Percentiles rank a stretch among this genome's conserved stretches.
Conservation (phyloP, 2,113 vertebrate species). For the Brevimyrus niger region DNA sequence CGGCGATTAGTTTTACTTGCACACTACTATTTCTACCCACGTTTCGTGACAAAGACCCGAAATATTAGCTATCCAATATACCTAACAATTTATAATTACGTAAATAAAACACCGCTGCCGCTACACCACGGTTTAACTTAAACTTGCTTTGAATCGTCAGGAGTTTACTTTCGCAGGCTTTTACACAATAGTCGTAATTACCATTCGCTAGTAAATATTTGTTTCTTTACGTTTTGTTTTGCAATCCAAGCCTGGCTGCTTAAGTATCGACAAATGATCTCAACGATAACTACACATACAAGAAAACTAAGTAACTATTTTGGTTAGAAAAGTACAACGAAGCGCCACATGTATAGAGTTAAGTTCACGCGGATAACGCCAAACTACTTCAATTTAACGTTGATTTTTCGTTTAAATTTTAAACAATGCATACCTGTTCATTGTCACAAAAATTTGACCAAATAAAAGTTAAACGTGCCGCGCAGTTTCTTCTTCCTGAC, state of each 20-base stretch:
- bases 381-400: background rate
- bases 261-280: background rate
- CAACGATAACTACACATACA: background rate
- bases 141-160: background rate
- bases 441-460: background rate
- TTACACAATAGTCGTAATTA: background rate
- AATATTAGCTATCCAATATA: background rate
- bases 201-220: background rate
- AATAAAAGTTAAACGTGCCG: background rate
- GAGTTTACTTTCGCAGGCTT: background rate
- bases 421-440: conserved; percentile 7
- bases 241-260: background rate
- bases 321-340: background rate
- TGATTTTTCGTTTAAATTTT: background rate
- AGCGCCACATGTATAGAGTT: background rate
- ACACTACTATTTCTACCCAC: background rate
- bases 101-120: background rate
- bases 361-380: background rate
- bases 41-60: background rate
- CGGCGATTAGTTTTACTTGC: background rate
- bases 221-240: background rate
- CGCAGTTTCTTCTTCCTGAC: background rate
- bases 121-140: background rate
- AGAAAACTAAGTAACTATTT: background rate
- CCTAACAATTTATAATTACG: background rate